Evolutionary conservation across 2,797 vertebrate genomes (phyloP).

Genomic region (Microctenopoma stevenorrisi): DNA sequence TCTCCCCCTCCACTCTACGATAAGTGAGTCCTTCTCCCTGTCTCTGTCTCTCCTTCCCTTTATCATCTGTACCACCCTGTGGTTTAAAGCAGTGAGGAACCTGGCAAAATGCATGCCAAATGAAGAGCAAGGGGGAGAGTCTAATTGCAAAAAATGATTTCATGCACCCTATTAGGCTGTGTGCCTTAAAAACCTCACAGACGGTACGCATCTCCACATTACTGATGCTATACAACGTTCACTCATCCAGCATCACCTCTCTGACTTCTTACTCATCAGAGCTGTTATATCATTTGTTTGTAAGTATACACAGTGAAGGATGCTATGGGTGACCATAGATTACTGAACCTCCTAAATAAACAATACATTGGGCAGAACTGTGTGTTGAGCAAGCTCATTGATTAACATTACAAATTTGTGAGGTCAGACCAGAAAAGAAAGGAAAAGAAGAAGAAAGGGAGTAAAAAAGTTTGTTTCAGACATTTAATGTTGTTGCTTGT

Average conservation of each 20-base stretch:
- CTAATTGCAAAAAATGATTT: too few species aligned
- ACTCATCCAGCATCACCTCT: slow-evolving; percentile 35
- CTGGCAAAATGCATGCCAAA: slow-evolving; percentile 61
- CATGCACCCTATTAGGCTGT: too few species aligned
- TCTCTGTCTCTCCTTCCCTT: slow-evolving; percentile 36
- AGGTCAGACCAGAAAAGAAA: too few species aligned
- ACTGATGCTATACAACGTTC: slow-evolving; percentile 34
- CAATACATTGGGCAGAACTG: too few species aligned
- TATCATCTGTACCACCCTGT: slow-evolving; percentile 55
- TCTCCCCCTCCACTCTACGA: background rate
- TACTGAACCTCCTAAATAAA: too few species aligned
- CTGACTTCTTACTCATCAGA: slow-evolving; percentile 23
- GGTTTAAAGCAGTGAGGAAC: slow-evolving; percentile 45
- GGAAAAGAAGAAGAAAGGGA: too few species aligned
- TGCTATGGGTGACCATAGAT: too few species aligned
- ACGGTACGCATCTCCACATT: slow-evolving; percentile 33
- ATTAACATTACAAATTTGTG: too few species aligned
- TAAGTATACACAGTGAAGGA: too few species aligned
- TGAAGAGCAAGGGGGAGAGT: slow-evolving; percentile 34
- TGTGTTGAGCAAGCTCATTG: too few species aligned
- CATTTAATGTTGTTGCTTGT: too few species aligned
- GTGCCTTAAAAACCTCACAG: slow-evolving; percentile 17
- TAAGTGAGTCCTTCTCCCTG: slow-evolving; percentile 32
- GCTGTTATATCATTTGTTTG: slow-evolving; percentile 16
- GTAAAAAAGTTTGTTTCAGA: too few species aligned